phyloP scores from a whole-genome alignment of 2,888 invertebrate genomes.

The Rambutsinella grinnellia region DNA sequence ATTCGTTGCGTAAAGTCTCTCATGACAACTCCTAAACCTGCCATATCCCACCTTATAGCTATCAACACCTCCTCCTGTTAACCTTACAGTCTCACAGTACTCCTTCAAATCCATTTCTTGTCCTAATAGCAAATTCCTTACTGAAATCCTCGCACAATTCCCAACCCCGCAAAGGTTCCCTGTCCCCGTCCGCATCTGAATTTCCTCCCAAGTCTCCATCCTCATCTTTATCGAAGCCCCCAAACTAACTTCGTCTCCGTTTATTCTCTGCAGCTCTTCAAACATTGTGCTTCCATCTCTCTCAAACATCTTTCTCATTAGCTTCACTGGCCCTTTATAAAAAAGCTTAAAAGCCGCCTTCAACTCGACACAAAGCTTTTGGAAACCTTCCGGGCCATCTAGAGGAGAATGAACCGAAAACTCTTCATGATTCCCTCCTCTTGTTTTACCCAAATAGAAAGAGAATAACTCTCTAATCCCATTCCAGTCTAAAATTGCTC shows the following conservation, averaged over 20 bases:
- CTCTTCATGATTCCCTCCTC: no score
- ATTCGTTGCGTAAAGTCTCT: slow-evolving; percentile 30
- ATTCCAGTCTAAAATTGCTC: slow-evolving; percentile 35
- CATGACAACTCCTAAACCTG: neutral
- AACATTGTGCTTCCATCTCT: slow-evolving; percentile 5
- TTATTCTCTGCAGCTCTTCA: neutral
- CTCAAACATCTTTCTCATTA: neutral
- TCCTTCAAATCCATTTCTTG: slow-evolving; percentile 27
- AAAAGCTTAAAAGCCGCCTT: slow-evolving; percentile 12
- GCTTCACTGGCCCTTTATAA: neutral
- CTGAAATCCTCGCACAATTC: slow-evolving; percentile 9
- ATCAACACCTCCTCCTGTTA: no score
- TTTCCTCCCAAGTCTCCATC: slow-evolving; percentile 17
- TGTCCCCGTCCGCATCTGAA: slow-evolving; percentile 8
- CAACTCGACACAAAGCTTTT: no score
- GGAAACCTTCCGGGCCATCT: no score
- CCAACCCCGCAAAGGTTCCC: neutral
- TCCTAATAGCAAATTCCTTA: slow-evolving; percentile 24
- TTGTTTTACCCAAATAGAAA: slow-evolving; percentile 20
- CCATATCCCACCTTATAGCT: slow-evolving; percentile 10
- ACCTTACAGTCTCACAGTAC: no score
- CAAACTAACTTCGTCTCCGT: neutral
- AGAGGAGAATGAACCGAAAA: no score
- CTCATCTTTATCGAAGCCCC: slow-evolving; percentile 10
- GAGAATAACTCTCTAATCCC: slow-evolving; percentile 27